Evolutionary conservation across 2,113 vertebrate genomes (phyloP), one percentile per base, ranked within the genome.

Genomic region (Peromyscus polionotus): DNA sequence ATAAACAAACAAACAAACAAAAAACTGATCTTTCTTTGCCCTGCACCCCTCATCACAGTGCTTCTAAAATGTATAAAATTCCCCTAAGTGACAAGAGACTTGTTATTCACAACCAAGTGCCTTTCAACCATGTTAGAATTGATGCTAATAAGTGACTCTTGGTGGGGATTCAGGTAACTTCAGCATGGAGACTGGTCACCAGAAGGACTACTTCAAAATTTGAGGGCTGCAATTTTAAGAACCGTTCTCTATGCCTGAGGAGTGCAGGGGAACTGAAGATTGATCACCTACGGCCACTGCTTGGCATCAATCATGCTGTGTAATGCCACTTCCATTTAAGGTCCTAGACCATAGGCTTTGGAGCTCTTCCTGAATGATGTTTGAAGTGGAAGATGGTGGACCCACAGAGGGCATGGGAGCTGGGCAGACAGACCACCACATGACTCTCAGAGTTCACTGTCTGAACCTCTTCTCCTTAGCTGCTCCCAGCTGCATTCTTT

Each of bases 31-130:
- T 85, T 42, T 48, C 61, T 86, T 88, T 75, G 45, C 70, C 48
- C n/a, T 39, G 86, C 45, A 68, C 51, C 95, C 75, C 79, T 76
- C 12, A 12, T 59, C 48, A 79, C 5, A 85, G 72, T 80, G 54
- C 36, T 88, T 65, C 63, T 90, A 94, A 96, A 95, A 88, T 13
- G n/a, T 39, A 81, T 90, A 24, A n/a, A 79, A 97, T 87, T 83
- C 77, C 54, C 42, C 61, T 76, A 24, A 86, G 45, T 57, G 24
- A 67, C 33, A 84, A 79, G 54, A 88, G 31, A 94, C 36, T 63
- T 89, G 14, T 59, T 80, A 89, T 85, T 95, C 45, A 31, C 31
- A 93, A 84, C 24, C 72, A 79, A 90, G 54, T 39, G 17, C 63
- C 11, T 87, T 79, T 87, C 81, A 73, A 73, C 54, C 31, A 84